Conservation (phyloP, 1,140 invertebrate genomes). For the Chelonus insularis region DNA sequence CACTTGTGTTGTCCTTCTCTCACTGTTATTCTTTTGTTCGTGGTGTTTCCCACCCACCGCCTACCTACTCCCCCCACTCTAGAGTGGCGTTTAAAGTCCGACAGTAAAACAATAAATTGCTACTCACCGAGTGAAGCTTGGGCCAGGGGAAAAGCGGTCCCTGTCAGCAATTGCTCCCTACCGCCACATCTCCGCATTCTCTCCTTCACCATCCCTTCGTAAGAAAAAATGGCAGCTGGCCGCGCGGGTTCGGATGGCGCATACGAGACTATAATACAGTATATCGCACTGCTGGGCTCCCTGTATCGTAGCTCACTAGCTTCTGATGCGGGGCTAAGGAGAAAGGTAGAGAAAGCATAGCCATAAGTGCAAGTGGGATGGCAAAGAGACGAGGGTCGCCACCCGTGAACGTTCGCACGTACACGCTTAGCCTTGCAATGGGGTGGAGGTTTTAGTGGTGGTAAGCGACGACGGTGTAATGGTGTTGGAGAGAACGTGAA, state of each 20-base stretch:
- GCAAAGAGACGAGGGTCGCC: conserved; percentile 30
- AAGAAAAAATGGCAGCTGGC: conserved; percentile 56
- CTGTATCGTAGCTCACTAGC: conserved; percentile 6
- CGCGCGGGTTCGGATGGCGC: conserved; percentile 38
- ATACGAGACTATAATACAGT: conserved; percentile 47
- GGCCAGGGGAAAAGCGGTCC: conserved; percentile 43
- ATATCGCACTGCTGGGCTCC: neutral
- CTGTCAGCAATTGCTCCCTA: conserved; percentile 55
- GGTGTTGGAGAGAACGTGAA: neutral
- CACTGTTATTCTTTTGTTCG: conserved; percentile 26
- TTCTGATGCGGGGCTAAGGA: conserved; percentile 8
- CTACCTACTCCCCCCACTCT: conserved; percentile 13
- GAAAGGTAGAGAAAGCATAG: conserved; percentile 14
- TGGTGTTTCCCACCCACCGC: conserved; percentile 31
- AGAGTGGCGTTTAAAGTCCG: conserved; percentile 37
- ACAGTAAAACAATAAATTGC: conserved; percentile 57
- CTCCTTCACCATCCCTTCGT: conserved; percentile 7
- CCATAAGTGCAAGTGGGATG: conserved; percentile 13
- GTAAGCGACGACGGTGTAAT: conserved; percentile 11
- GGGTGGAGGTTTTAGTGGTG: conserved; percentile 20
- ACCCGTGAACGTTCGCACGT: conserved; percentile 38
- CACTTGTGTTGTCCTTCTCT: conserved; percentile 25
- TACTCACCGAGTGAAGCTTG: conserved; percentile 22
- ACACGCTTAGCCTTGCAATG: conserved; percentile 30
- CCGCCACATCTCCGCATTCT: conserved; percentile 17